Evolutionary conservation across 92 coral and sea anemone species (phyloP).

Genomic region (Anthopleura xanthogrammica): DNA sequence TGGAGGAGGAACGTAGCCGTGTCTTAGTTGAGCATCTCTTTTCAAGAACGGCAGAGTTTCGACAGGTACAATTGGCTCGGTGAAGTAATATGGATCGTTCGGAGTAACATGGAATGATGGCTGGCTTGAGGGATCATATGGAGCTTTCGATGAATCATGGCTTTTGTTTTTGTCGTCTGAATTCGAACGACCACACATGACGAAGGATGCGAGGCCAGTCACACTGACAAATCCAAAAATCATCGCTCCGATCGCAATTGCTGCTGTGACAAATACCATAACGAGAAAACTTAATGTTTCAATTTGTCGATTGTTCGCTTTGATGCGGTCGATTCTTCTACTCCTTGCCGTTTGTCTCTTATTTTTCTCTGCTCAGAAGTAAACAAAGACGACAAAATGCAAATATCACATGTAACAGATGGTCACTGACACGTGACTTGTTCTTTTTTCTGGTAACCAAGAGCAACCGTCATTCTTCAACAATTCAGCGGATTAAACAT

Average conservation of each 20-base stretch:
- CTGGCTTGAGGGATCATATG: not conserved
- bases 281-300: not conserved
- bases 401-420: not conserved
- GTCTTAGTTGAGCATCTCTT: constrained; percentile 14
- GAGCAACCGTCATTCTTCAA: not conserved
- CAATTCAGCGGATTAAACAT: too few relatives aligned
- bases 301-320: not conserved
- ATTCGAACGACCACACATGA: constrained; percentile 4
- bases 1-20: constrained; percentile 10
- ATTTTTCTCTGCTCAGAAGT: not conserved
- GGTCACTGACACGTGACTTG: not conserved
- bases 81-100: constrained; percentile 33
- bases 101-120: constrained; percentile 7
- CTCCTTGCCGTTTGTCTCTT: not conserved
- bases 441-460: not conserved
- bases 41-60: constrained; percentile 25
- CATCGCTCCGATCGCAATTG: constrained; percentile 17
- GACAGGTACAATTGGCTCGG: constrained; percentile 14
- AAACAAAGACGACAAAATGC: not conserved
- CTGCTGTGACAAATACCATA: constrained; percentile 24
- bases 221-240: constrained; percentile 9
- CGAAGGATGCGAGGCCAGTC: constrained; percentile 5
- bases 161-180: not conserved
- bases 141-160: not conserved
- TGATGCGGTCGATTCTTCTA: not conserved